These are phyloP conservation scores for Sciurus vulgaris DNA, from an alignment of 2,797 vertebrate genomes.

Conservation along the genomic window DNA sequence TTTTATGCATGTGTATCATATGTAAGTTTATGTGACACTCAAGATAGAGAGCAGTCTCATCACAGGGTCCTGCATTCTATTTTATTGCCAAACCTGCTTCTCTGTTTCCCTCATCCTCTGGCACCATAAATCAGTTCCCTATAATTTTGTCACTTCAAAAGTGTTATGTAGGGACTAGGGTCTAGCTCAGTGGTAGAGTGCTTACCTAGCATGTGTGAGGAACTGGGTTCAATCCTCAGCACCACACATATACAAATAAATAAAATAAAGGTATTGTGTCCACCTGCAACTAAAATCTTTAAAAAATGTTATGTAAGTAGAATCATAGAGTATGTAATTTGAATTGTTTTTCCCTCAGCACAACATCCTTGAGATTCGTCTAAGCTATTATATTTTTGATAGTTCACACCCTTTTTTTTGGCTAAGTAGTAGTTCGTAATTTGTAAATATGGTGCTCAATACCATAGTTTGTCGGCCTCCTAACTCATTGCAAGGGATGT, in stretches of 20 bases:
- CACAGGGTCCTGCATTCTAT: background rate
- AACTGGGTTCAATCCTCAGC: no score
- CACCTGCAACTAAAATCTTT: no score
- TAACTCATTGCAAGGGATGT: background rate
- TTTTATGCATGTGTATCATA: background rate
- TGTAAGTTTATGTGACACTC: background rate
- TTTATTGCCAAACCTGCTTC: background rate
- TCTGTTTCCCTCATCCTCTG: background rate
- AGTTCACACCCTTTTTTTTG: constrained; percentile 13
- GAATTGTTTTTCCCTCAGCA: constrained; percentile 11
- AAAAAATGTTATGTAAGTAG: background rate
- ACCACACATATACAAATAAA: no score
- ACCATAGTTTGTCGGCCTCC: background rate
- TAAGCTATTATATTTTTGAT: background rate
- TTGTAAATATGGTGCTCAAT: background rate
- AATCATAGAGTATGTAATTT: background rate
- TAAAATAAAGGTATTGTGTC: no score
- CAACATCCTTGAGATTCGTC: background rate
- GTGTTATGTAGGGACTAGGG: background rate
- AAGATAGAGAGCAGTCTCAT: background rate
- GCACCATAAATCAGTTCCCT: background rate
- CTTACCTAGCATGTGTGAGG: no score
- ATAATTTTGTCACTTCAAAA: constrained; percentile 23
- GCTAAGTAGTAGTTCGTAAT: background rate
- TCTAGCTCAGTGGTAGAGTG: no score